phyloP scores from a whole-genome alignment of 2,888 invertebrate genomes.

The Polymixis lichenea region DNA sequence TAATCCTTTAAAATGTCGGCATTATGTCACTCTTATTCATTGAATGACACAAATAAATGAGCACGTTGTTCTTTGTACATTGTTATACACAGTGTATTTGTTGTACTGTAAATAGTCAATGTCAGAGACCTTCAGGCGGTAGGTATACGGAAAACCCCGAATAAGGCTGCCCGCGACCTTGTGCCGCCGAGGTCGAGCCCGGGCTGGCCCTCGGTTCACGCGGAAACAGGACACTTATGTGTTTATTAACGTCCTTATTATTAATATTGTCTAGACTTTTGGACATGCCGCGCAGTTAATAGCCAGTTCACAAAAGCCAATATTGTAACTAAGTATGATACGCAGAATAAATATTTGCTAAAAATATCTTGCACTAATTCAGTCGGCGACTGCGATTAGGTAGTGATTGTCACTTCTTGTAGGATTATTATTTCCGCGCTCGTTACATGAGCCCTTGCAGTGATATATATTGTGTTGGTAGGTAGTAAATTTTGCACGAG shows the following conservation, averaged over 20 bases:
- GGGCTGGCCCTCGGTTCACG: constrained; percentile 69
- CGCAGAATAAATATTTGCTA: constrained; percentile 4
- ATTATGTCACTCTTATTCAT: constrained; percentile 65
- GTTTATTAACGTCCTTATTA: constrained; percentile 48
- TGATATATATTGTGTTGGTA: constrained; percentile 54
- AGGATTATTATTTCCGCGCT: constrained; percentile 73
- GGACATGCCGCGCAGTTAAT: constrained; percentile 43
- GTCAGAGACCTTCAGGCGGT: constrained; percentile 83
- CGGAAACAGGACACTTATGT: constrained; percentile 77
- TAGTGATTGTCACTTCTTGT: constrained; percentile 26
- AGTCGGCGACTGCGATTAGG: background rate
- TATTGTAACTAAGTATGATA: constrained; percentile 34
- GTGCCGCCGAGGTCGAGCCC: constrained; percentile 77
- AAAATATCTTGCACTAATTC: constrained; percentile 19
- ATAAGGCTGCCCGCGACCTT: constrained; percentile 80
- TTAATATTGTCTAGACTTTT: constrained; percentile 62
- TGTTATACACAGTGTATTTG: constrained; percentile 67
- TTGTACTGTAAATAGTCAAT: constrained; percentile 79
- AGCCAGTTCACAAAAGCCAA: constrained; percentile 14
- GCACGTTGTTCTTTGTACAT: constrained; percentile 69
- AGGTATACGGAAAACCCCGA: constrained; percentile 84
- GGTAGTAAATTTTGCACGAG: constrained; percentile 87
- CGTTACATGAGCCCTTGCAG: constrained; percentile 73
- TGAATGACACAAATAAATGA: constrained; percentile 65
- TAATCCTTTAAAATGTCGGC: constrained; percentile 64